Base-by-base conservation (phyloP, 2,888 invertebrate species). In the Agonum fuliginosum region DNA sequence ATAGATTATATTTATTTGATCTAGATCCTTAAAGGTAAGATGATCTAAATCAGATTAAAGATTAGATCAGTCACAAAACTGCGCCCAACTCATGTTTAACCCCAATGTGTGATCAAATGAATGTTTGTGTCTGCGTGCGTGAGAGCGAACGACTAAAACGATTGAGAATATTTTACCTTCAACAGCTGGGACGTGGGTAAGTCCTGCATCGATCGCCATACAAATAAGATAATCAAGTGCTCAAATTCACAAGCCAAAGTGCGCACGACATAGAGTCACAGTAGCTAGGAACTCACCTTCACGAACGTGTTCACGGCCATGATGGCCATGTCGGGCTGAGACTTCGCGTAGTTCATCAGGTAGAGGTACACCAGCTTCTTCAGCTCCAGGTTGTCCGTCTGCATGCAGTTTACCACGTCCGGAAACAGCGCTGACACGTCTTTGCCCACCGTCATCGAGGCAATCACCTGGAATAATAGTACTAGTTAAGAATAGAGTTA, bases 291-390 rank as follows among this genome's bases (percentile, higher is more conserved):
- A 83, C 88, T 86, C 90, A 97, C 97, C 94, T 98, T 99, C 81
- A 99, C 99, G 89, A 99, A 99, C 4, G 99, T 99, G 88, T 99
- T 99, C 78, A 99, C 99, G 8, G 99, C 99, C 98, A 99, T 98
- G 79, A 99, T 99, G 74, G 99, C 99, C 96, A 99, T 97, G 86
- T 99, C 99, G 0, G 99, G 99, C 87, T 99, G 99, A 72, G 97
- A 98, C 88, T 99, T 99, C 73, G 99, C 99, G 87, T 99, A 99
- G 87, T 99, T 99, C 99, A 99, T 99, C 83, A 99, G 89, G 86
- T 99, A 99, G 70, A 99, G 89, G 87, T 99, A 99, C 0, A 99
- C 99, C 67, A 99, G 89, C 85, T 99, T 99, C 89, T 99, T 99
- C 82, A 99, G 88, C 87, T 99, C 99, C 85, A 99, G 89, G 88